Evolutionary conservation across 92 coral and sea anemone species (phyloP).

Genomic region (Paramuricea clavata): DNA sequence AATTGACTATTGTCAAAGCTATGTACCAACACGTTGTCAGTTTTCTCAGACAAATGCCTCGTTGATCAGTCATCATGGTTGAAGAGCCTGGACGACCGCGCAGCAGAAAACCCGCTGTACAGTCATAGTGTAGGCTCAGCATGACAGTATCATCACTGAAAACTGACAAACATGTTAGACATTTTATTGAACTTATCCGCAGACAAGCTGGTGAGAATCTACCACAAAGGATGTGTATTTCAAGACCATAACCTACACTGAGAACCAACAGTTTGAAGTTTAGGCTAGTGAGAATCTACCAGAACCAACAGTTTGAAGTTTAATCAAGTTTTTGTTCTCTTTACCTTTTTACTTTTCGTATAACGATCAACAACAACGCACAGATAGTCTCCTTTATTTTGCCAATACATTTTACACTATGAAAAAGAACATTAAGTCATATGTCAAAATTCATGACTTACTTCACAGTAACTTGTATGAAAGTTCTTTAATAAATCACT

Average conservation of each 20-base stretch:
- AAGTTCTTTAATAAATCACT: no score
- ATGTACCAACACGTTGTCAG: neutral
- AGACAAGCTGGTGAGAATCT: no score
- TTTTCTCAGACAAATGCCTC: slow-evolving; percentile 60
- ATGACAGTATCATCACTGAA: slow-evolving; percentile 66
- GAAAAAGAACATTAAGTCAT: neutral
- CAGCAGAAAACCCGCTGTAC: slow-evolving; percentile 48
- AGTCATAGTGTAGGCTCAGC: slow-evolving; percentile 35
- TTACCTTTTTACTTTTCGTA: slow-evolving; percentile 91
- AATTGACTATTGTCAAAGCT: neutral
- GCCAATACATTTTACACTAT: slow-evolving; percentile 98
- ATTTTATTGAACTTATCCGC: no score
- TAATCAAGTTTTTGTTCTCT: neutral
- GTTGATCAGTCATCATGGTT: slow-evolving; percentile 49
- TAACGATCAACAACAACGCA: slow-evolving; percentile 95
- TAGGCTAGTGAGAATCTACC: no score
- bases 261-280: no score
- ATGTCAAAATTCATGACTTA: no score
- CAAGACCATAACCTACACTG: no score
- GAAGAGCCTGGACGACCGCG: slow-evolving; percentile 22
- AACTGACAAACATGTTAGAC: slow-evolving; percentile 80
- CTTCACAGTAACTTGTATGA: no score
- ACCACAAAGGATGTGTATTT: no score
- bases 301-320: no score
- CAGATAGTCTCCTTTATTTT: slow-evolving; percentile 93